Evolutionary conservation across 2,888 invertebrate genomes (phyloP).

Genomic region (Malacosoma neustria): DNA sequence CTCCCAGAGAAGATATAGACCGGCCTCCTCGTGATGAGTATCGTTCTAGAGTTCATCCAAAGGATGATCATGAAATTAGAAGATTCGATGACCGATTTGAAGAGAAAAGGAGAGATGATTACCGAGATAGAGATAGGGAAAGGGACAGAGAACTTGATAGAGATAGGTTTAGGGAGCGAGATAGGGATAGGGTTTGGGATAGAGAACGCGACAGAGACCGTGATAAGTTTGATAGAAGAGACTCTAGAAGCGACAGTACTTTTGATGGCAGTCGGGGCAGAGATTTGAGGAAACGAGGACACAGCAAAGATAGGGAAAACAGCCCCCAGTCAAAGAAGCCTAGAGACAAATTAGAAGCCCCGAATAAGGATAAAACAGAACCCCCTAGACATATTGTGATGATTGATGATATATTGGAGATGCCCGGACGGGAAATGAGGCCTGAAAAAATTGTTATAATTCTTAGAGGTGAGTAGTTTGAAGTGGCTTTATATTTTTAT

Average conservation of each 20-base stretch:
- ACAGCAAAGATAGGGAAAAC: slow-evolving; percentile 41
- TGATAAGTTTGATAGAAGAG: slow-evolving; percentile 31
- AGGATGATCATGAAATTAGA: slow-evolving; percentile 27
- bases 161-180: slow-evolving; percentile 16
- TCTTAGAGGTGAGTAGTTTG: slow-evolving; percentile 77
- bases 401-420: slow-evolving; percentile 88
- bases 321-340: slow-evolving; percentile 31
- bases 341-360: slow-evolving; percentile 23
- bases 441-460: slow-evolving; percentile 90
- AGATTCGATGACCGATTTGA: slow-evolving; percentile 35
- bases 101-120: slow-evolving; percentile 19
- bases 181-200: slow-evolving; percentile 17
- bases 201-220: slow-evolving; percentile 16
- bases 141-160: slow-evolving; percentile 15
- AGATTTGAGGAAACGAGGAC: slow-evolving; percentile 45
- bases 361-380: slow-evolving; percentile 13
- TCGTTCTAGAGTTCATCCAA: slow-evolving; percentile 23
- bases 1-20: slow-evolving; percentile 14
- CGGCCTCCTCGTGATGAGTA: no score
- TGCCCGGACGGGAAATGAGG: slow-evolving; percentile 86
- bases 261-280: slow-evolving; percentile 47
- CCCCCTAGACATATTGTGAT: slow-evolving; percentile 62
- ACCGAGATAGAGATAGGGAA: slow-evolving; percentile 15
- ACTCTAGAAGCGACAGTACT: slow-evolving; percentile 24
- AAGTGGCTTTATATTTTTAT: not conserved